A percentile compares a stretch with the other conserved stretches of the same genome.
phyloP scores from a whole-genome alignment of 2,113 vertebrate genomes.

The Turnix velox region DNA sequence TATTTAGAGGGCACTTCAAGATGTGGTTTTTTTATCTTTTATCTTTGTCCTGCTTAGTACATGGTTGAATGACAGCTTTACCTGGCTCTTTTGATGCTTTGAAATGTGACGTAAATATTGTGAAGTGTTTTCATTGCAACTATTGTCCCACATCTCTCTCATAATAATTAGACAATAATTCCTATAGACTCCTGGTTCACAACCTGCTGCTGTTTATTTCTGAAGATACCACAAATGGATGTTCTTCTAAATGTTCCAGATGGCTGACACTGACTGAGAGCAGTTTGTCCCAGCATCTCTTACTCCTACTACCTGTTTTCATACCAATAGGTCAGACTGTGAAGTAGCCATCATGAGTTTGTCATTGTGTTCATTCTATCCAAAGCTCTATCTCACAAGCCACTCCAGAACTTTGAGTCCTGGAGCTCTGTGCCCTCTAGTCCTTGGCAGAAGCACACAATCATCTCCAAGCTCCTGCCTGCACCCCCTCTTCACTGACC shows the following conservation, averaged over 20 bases:
- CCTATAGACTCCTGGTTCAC: no score
- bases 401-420: background rate
- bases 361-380: background rate
- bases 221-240: background rate
- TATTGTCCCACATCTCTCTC: background rate
- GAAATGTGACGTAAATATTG: rapidly evolving
- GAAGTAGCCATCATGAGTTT: background rate
- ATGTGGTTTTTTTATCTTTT: background rate
- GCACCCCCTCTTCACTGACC: background rate
- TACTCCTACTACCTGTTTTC: background rate
- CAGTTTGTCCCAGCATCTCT: background rate
- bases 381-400: background rate
- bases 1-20: background rate
- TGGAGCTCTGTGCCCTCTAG: rapidly evolving
- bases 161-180: background rate
- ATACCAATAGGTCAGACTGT: background rate
- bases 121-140: background rate
- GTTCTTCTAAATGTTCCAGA: background rate
- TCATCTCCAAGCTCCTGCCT: background rate
- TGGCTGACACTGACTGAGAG: background rate
- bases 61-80: background rate
- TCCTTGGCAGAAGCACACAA: background rate
- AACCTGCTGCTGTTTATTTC: background rate
- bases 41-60: background rate
- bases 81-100: background rate